Evolutionary conservation across 2,888 invertebrate species (phyloP).

Genomic region (Rotaria sp.): DNA sequence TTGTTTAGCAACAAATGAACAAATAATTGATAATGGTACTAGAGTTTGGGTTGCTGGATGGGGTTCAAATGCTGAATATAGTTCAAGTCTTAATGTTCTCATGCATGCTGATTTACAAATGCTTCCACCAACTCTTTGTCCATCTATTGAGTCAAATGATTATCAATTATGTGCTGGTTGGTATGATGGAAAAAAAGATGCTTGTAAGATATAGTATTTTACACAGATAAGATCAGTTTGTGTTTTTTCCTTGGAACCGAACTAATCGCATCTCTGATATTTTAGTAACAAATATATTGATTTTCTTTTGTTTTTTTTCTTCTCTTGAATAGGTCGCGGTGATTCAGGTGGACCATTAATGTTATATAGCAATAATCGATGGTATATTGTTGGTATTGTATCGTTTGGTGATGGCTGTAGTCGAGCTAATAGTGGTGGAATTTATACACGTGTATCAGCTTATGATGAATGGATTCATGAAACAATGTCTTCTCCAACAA

Average conservation of each 20-base stretch:
- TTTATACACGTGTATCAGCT: constrained; percentile 15
- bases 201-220: constrained; percentile 30
- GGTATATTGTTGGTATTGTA: constrained; percentile 36
- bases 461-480: background rate
- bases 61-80: constrained; percentile 38
- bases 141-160: constrained; percentile 22
- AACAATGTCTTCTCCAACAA: background rate
- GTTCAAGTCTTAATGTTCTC: background rate
- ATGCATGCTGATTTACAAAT: constrained; percentile 14
- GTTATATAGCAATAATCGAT: constrained; percentile 16
- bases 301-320: background rate
- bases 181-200: constrained; percentile 34
- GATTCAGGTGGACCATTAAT: constrained; percentile 38
- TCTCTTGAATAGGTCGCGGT: background rate
- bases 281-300: background rate
- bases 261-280: too few relatives aligned
- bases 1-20: constrained; percentile 30
- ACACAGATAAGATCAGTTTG: too few relatives aligned
- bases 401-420: constrained; percentile 36
- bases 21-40: background rate
- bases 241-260: too few relatives aligned
- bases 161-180: constrained; percentile 31
- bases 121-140: background rate
- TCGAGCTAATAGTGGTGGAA: constrained; percentile 11
- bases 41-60: constrained; percentile 33